phyloP scores from a whole-genome alignment of 2,888 invertebrate species.

The Malachius bipustulatus region DNA sequence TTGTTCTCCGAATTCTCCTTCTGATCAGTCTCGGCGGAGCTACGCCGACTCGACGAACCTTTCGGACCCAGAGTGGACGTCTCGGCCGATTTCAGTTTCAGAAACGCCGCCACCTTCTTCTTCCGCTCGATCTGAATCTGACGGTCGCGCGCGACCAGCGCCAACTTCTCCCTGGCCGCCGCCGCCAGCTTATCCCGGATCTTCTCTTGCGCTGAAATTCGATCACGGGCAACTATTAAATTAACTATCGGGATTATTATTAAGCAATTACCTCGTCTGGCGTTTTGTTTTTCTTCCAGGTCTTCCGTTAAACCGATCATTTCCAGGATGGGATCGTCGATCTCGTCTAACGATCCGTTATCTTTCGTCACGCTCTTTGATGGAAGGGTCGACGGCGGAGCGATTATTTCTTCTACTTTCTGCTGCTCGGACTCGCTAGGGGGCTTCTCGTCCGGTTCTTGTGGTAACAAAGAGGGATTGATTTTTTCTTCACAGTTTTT shows the following conservation, averaged over 20 bases:
- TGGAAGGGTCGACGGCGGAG: not conserved
- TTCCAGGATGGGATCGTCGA: constrained; percentile 38
- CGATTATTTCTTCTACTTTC: not conserved
- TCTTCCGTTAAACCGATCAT: constrained; percentile 50
- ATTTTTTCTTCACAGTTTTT: not conserved
- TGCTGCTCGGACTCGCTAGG: not conserved
- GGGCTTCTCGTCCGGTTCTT: constrained; percentile 5
- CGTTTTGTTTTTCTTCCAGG: constrained; percentile 38
- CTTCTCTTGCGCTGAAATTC: constrained; percentile 42
- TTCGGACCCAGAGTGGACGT: constrained; percentile 5
- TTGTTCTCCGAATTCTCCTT: too few species aligned
- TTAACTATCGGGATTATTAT: not conserved
- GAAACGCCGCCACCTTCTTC: constrained; percentile 70
- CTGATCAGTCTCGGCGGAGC: constrained; percentile 18
- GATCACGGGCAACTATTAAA: not conserved
- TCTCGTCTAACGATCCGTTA: constrained; percentile 27
- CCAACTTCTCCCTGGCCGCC: constrained; percentile 46
- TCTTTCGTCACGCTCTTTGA: constrained; percentile 6
- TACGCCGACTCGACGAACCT: constrained; percentile 22
- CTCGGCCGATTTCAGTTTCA: constrained; percentile 33
- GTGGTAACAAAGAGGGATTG: constrained; percentile 3
- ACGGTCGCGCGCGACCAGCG: constrained; percentile 41
- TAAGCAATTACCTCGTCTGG: constrained; percentile 25
- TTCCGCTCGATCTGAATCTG: constrained; percentile 60
- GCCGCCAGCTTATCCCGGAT: constrained; percentile 46